phyloP scores from a whole-genome alignment of 2,888 invertebrate species.

The Iselma pallidipennis region DNA sequence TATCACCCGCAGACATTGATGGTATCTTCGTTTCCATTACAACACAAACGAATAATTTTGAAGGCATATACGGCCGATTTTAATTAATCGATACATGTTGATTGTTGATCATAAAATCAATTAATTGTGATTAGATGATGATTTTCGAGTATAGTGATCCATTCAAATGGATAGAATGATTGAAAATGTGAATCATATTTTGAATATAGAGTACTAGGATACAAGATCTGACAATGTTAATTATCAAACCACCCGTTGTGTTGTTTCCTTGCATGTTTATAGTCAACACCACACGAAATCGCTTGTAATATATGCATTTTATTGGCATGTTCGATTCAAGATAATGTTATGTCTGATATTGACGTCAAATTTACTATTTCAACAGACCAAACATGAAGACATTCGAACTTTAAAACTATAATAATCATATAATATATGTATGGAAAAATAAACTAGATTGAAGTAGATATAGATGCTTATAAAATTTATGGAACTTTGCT shows the following conservation, averaged over 20 bases:
- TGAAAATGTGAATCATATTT: neutral
- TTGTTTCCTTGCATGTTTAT: slow-evolving; percentile 25
- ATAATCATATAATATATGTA: neutral
- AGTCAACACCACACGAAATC: slow-evolving; percentile 26
- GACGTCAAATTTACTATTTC: neutral
- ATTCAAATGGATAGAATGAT: too few relatives aligned
- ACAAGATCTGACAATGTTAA: slow-evolving; percentile 18
- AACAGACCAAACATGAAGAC: slow-evolving; percentile 3
- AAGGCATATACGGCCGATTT: neutral
- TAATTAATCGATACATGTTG: neutral
- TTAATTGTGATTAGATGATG: too few relatives aligned
- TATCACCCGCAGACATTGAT: slow-evolving; percentile 19
- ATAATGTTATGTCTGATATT: slow-evolving; percentile 15
- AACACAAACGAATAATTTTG: neutral
- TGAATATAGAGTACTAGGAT: slow-evolving; percentile 19
- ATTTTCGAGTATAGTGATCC: too few relatives aligned
- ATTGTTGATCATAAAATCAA: too few relatives aligned
- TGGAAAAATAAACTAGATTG: neutral
- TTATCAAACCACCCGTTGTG: slow-evolving; percentile 25
- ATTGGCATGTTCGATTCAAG: slow-evolving; percentile 31
- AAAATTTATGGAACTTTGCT: too few relatives aligned
- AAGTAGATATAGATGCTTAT: too few relatives aligned
- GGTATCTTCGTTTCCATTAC: slow-evolving; percentile 16
- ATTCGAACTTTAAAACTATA: neutral
- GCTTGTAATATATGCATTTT: slow-evolving; percentile 37